These are phyloP conservation scores for Drosophila vallismaia DNA, from an alignment of 2,888 invertebrate species.

Conservation along the genomic window DNA sequence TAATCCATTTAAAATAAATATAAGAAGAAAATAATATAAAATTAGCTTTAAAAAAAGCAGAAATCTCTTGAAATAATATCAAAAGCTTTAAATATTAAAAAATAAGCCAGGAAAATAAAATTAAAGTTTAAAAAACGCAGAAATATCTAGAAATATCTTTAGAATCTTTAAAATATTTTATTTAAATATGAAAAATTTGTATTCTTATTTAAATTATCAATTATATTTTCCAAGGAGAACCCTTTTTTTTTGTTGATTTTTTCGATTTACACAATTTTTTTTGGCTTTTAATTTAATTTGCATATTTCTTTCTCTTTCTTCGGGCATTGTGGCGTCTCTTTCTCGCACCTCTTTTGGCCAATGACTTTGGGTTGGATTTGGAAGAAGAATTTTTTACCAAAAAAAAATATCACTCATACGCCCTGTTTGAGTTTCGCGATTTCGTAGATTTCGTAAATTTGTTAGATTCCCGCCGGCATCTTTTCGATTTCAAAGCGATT, in stretches of 20 bases:
- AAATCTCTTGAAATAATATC: no score
- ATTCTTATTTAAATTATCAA: no score
- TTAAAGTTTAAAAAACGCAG: no score
- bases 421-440: neutral
- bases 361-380: conserved; percentile 21
- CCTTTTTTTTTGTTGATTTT: conserved; percentile 15
- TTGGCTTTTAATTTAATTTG: conserved; percentile 39
- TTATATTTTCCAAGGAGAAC: no score
- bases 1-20: no score
- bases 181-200: neutral
- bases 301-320: conserved; percentile 13
- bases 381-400: neutral
- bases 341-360: conserved; percentile 20
- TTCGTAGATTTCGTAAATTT: no score
- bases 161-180: neutral
- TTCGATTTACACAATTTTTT: conserved; percentile 22
- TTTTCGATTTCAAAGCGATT: neutral
- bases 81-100: no score
- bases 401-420: neutral
- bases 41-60: no score
- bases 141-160: no score
- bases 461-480: neutral
- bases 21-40: no score
- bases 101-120: no score
- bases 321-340: neutral